Conservation (phyloP, 2,113 vertebrate species). For the Aegypius monachus region DNA sequence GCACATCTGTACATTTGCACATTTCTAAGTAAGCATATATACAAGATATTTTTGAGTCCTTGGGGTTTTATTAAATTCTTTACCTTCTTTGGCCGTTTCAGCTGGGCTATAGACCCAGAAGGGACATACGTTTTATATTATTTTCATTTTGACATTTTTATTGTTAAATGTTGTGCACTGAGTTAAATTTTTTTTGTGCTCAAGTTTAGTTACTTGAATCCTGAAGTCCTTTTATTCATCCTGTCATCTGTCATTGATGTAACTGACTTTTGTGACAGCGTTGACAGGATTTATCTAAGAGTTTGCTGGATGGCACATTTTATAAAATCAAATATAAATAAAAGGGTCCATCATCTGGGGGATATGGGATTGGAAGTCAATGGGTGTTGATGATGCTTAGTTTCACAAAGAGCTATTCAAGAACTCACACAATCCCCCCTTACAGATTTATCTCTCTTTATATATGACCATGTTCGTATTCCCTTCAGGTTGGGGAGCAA, state of each 20-base stretch:
- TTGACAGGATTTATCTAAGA: slow-evolving; percentile 41
- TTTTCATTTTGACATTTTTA: slow-evolving; percentile 16
- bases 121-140: background rate
- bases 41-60: background rate
- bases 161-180: background rate
- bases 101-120: background rate
- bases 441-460: slow-evolving; percentile 42
- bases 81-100: background rate
- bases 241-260: slow-evolving; percentile 29
- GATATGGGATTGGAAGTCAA: slow-evolving; percentile 1
- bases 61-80: background rate
- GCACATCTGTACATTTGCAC: background rate
- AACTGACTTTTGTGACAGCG: slow-evolving; percentile 4
- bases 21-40: background rate
- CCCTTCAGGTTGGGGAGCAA: slow-evolving; percentile 16
- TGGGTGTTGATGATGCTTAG: background rate
- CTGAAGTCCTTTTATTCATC: slow-evolving; percentile 9
- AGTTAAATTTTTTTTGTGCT: background rate
- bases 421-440: background rate
- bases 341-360: background rate
- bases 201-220: background rate
- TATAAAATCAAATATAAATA: slow-evolving; percentile 42
- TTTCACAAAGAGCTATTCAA: slow-evolving; percentile 31
- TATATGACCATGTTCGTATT: slow-evolving; percentile 8
- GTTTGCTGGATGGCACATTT: slow-evolving; percentile 12